Evolutionary conservation across 1,140 invertebrate species (phyloP).

Genomic region (Eriosoma lanigerum): DNA sequence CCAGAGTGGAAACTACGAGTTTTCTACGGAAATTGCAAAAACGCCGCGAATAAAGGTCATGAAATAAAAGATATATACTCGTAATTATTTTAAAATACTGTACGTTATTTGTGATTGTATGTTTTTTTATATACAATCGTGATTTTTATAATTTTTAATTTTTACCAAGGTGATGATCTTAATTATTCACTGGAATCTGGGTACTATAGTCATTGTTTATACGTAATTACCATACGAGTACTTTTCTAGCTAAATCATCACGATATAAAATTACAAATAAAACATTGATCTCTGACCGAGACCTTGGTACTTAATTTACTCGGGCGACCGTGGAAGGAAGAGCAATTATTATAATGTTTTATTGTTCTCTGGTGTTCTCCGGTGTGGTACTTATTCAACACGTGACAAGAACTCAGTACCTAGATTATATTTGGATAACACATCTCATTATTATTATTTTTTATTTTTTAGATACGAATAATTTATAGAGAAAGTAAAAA

Average conservation of each 20-base stretch:
- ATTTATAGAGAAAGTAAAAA: no score
- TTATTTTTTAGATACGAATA: background rate
- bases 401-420: background rate
- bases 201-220: background rate
- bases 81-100: background rate
- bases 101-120: background rate
- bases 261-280: background rate
- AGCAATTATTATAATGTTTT: background rate
- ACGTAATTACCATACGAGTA: background rate
- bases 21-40: constrained; percentile 33
- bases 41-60: constrained; percentile 2
- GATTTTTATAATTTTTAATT: background rate
- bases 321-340: background rate
- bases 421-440: background rate
- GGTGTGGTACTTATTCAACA: background rate
- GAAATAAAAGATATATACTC: background rate
- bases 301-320: constrained; percentile 31
- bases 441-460: background rate
- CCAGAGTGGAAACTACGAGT: constrained; percentile 10
- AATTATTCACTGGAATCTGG: background rate
- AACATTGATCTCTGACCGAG: constrained; percentile 47
- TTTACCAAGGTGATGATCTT: background rate
- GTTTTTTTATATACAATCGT: background rate
- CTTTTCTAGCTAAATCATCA: background rate
- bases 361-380: background rate